These are phyloP conservation scores for Steinernema khuongi DNA, from an alignment of 1,140 invertebrate genomes.

Conservation along the genomic window DNA sequence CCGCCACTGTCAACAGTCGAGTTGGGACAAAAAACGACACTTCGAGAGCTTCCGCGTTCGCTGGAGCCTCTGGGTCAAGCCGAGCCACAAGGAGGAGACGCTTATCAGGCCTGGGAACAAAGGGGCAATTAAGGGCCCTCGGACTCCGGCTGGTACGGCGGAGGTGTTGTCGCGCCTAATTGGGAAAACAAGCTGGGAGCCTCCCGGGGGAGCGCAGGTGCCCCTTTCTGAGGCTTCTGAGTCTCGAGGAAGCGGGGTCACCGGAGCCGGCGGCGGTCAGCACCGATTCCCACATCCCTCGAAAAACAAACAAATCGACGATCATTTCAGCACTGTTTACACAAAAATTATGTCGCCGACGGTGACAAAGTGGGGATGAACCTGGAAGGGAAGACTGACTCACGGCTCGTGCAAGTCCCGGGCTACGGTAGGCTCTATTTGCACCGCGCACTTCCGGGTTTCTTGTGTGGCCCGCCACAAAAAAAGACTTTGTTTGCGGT, in stretches of 20 bases:
- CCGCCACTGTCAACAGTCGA: background rate
- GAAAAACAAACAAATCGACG: slow-evolving; percentile 17
- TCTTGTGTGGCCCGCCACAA: slow-evolving; percentile 24
- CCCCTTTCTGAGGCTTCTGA: background rate
- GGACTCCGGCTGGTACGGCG: background rate
- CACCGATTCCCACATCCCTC: slow-evolving; percentile 4
- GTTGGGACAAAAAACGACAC: slow-evolving; percentile 14
- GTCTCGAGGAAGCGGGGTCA: background rate
- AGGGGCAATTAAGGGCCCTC: slow-evolving; percentile 6
- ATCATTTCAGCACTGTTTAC: slow-evolving; percentile 16
- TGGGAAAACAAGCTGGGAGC: slow-evolving; percentile 2
- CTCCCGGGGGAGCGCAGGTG: background rate
- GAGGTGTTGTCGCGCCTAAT: background rate
- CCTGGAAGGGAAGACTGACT: background rate
- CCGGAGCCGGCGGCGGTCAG: slow-evolving; percentile 10
- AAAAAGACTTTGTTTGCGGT: slow-evolving; percentile 7
- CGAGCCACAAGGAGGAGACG: background rate
- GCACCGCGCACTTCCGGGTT: slow-evolving; percentile 14
- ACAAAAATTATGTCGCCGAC: slow-evolving; percentile 10
- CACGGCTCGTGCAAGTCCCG: background rate
- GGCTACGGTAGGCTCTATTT: background rate
- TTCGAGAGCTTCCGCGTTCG: slow-evolving; percentile 12
- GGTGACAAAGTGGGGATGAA: slow-evolving; percentile 15
- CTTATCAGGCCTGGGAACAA: background rate
- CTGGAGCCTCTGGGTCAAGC: background rate